A percentile compares a stretch with the other conserved stretches of the same genome.
phyloP scores from a whole-genome alignment of 2,797 vertebrate species.

The Capromys pilorides region DNA sequence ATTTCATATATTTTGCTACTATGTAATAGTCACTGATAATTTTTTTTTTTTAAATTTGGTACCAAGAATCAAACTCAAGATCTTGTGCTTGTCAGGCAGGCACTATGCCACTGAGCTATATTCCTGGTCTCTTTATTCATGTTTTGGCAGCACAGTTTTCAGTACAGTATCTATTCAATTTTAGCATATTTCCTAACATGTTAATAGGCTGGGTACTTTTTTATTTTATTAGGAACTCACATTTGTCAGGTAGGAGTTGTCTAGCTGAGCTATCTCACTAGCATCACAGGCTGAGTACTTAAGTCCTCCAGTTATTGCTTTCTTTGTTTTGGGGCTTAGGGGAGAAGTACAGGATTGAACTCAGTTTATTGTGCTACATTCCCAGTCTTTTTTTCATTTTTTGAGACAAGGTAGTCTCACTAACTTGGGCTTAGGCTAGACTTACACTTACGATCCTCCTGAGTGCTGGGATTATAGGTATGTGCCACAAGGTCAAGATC shows the following conservation, averaged over 20 bases:
- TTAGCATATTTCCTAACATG: constrained; percentile 85
- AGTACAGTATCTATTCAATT: constrained; percentile 41
- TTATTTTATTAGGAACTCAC: background rate
- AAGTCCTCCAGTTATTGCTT: constrained; percentile 75
- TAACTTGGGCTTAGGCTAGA: background rate
- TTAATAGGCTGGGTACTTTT: constrained; percentile 81
- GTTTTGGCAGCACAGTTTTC: constrained; percentile 21
- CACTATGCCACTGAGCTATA: too few species aligned
- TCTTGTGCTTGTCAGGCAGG: too few species aligned
- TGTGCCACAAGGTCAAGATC: background rate
- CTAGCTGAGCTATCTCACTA: too few species aligned
- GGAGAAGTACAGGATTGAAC: background rate
- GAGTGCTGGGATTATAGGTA: background rate
- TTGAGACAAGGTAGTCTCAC: background rate
- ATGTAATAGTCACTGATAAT: constrained; percentile 14
- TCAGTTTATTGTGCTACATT: background rate
- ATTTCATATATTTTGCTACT: constrained; percentile 45
- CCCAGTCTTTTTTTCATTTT: background rate
- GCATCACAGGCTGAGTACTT: constrained; percentile 77
- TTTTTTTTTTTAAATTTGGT: too few species aligned
- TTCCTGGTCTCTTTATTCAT: background rate
- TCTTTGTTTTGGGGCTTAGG: background rate
- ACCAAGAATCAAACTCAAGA: too few species aligned
- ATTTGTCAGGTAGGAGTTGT: too few species aligned
- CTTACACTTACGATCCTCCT: background rate